These are phyloP conservation scores for Corvus moneduloides DNA, from an alignment of 2,113 vertebrate genomes.

Conservation along the genomic window DNA sequence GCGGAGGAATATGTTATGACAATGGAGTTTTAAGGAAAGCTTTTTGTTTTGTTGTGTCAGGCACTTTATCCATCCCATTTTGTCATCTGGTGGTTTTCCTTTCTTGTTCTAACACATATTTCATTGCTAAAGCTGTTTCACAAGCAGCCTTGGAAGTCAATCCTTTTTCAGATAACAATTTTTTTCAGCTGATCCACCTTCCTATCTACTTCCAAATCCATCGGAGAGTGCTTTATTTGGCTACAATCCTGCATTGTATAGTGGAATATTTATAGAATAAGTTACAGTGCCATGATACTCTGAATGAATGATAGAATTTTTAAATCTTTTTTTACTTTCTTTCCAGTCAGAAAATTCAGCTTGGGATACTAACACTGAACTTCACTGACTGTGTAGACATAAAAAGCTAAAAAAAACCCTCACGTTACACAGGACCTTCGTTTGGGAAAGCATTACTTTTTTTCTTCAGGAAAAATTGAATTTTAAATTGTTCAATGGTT, in stretches of 20 bases:
- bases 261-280: conserved; percentile 1
- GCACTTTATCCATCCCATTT: conserved; percentile 40
- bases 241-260: background rate
- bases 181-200: conserved; percentile 33
- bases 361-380: background rate
- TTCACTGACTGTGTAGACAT: background rate
- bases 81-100: conserved; percentile 37
- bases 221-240: background rate
- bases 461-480: background rate
- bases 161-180: conserved; percentile 30
- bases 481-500: background rate
- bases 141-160: conserved; percentile 30
- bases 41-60: conserved; percentile 45
- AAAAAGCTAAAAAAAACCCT: background rate
- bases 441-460: background rate
- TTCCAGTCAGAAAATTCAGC: background rate
- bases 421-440: background rate
- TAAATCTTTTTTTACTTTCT: background rate
- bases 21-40: conserved; percentile 42
- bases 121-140: conserved; percentile 30
- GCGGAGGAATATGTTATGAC: conserved; percentile 38
- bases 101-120: conserved; percentile 38
- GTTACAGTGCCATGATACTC: background rate
- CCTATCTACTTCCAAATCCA: background rate
- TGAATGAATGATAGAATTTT: background rate